phyloP scores from a whole-genome alignment of 2,888 invertebrate genomes.

The Gibbula magus region DNA sequence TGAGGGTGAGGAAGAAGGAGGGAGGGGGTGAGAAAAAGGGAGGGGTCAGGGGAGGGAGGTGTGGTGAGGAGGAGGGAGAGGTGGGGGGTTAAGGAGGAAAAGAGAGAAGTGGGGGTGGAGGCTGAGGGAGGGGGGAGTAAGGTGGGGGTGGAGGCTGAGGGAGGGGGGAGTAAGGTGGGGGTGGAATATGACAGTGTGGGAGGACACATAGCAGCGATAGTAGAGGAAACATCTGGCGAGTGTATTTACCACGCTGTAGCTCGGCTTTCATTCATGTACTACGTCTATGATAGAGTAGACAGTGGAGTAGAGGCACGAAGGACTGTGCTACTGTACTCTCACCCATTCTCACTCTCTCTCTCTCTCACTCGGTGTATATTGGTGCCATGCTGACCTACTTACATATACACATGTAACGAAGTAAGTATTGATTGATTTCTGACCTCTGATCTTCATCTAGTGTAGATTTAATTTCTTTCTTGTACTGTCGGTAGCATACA shows the following conservation, averaged over 20 bases:
- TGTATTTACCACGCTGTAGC: too few species aligned
- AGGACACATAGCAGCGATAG: too few species aligned
- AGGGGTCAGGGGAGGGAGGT: neutral
- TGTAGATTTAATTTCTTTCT: too few species aligned
- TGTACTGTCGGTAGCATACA: too few species aligned
- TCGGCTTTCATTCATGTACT: too few species aligned
- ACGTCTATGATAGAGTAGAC: too few species aligned
- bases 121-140: neutral
- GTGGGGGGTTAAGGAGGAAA: neutral
- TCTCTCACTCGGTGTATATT: constrained; percentile 77
- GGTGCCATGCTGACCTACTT: constrained; percentile 72
- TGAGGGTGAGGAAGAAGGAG: neutral
- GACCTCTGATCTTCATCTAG: too few species aligned
- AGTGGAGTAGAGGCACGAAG: too few species aligned
- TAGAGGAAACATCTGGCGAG: too few species aligned
- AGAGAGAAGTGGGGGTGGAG: neutral
- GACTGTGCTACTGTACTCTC: too few species aligned
- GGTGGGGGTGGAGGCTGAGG: neutral
- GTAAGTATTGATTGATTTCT: too few species aligned
- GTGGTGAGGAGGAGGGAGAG: too few species aligned
- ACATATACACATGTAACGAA: constrained; percentile 46
- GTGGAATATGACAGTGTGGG: neutral
- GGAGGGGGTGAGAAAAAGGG: neutral
- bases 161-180: neutral
- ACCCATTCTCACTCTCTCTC: constrained; percentile 76